Evolutionary conservation across 2,113 vertebrate genomes (phyloP).

Genomic region (Paratilapia polleni): DNA sequence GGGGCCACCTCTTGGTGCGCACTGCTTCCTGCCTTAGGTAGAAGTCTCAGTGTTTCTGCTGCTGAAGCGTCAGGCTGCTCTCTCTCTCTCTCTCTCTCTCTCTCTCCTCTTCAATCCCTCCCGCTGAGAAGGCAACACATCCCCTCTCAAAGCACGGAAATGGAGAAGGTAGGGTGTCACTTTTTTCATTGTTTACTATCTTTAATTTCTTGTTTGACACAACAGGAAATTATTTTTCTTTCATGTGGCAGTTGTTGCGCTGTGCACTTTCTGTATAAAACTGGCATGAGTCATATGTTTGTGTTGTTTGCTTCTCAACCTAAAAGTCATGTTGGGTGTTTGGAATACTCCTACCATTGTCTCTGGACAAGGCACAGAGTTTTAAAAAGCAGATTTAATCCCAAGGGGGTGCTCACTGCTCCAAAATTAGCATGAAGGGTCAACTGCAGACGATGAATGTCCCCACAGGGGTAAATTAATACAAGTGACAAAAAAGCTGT

Average conservation of each 20-base stretch:
- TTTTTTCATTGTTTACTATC: constrained; percentile 5
- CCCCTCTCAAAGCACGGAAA: constrained; percentile 54
- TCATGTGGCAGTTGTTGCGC: constrained; percentile 26
- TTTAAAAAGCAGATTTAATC: constrained; percentile 27
- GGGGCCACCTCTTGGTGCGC: constrained; percentile 68
- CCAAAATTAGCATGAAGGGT: constrained; percentile 7
- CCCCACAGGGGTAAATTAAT: background rate
- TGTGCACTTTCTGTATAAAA: constrained; percentile 12
- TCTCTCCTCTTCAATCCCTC: constrained; percentile 45
- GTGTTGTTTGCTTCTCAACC: constrained; percentile 1
- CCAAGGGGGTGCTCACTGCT: background rate
- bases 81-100: constrained; percentile 33
- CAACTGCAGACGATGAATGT: constrained; percentile 7
- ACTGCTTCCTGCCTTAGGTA: constrained; percentile 80
- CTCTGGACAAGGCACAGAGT: background rate
- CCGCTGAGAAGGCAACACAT: constrained; percentile 48
- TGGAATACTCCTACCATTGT: background rate
- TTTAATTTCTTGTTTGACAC: constrained; percentile 10
- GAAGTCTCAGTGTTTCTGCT: constrained; percentile 65
- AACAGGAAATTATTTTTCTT: constrained; percentile 16
- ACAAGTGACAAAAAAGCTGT: background rate
- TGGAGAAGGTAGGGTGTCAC: constrained; percentile 82
- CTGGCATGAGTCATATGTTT: constrained; percentile 15
- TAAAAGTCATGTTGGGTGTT: background rate
- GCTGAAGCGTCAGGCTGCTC: constrained; percentile 51